These are phyloP conservation scores for Sinodicranocentrus sp. DNA, from an alignment of 2,888 invertebrate species.

Conservation along the genomic window DNA sequence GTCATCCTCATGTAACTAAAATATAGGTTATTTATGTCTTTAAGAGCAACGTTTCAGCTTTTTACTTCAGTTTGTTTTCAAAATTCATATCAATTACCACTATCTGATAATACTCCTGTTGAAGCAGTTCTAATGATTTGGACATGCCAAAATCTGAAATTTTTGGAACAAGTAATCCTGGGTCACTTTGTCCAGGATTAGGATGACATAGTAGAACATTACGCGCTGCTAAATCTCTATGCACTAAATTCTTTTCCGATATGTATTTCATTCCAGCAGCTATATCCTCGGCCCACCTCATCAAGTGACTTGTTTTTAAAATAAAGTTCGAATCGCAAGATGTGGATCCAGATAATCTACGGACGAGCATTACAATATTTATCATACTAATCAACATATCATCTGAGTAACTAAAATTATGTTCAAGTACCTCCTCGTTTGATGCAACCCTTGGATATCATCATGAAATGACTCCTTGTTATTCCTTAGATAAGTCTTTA, in stretches of 20 bases:
- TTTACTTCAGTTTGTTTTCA: background rate
- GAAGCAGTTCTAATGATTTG: constrained; percentile 31
- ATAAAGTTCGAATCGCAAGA: background rate
- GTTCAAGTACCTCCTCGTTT: too few species aligned
- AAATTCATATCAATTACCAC: constrained; percentile 17
- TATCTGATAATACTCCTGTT: constrained; percentile 48
- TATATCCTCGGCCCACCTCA: constrained; percentile 67
- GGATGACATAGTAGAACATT: constrained; percentile 57
- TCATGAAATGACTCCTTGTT: constrained; percentile 39
- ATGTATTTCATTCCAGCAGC: constrained; percentile 62
- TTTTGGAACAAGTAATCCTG: constrained; percentile 23
- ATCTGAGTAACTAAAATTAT: too few species aligned
- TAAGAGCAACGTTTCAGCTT: background rate
- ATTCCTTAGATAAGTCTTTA: constrained; percentile 13
- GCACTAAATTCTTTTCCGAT: constrained; percentile 45
- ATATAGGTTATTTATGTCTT: too few species aligned
- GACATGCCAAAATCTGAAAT: constrained; percentile 70
- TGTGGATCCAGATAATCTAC: background rate
- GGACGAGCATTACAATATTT: background rate
- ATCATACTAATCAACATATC: background rate
- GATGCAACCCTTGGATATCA: constrained; percentile 33
- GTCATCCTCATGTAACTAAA: too few species aligned
- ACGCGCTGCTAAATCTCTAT: constrained; percentile 69
- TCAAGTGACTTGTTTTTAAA: constrained; percentile 50
- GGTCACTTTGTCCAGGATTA: background rate